Conservation (phyloP, 1,140 invertebrate species). For the Sycophaga agraensis region DNA sequence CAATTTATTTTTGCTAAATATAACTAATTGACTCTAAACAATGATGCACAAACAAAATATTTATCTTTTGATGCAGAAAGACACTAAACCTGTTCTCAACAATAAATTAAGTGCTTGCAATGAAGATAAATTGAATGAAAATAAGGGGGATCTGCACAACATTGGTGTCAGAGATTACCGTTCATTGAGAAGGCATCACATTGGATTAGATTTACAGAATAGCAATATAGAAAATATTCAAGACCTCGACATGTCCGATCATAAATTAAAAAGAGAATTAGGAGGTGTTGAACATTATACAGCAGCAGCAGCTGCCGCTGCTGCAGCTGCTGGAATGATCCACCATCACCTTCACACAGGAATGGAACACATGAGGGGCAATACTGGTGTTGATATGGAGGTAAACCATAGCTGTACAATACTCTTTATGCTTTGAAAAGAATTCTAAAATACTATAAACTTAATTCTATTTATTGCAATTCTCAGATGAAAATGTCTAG, state of each 20-base stretch:
- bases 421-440: background rate
- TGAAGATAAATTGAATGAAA: slow-evolving; percentile 22
- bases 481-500: slow-evolving; percentile 52
- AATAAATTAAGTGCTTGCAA: slow-evolving; percentile 18
- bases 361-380: slow-evolving; percentile 25
- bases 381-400: slow-evolving; percentile 25
- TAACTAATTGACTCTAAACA: no score
- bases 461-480: background rate
- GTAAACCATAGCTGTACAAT: no score
- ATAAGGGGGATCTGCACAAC: slow-evolving; percentile 11
- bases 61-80: slow-evolving; percentile 6
- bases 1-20: no score
- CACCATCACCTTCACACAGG: slow-evolving; percentile 27
- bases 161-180: slow-evolving; percentile 26
- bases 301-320: slow-evolving; percentile 22
- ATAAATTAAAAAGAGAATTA: slow-evolving; percentile 25
- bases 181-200: slow-evolving; percentile 24
- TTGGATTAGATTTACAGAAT: slow-evolving; percentile 27
- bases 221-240: slow-evolving; percentile 26
- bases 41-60: no score
- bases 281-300: slow-evolving; percentile 14
- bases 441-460: background rate
- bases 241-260: slow-evolving; percentile 21
- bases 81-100: slow-evolving; percentile 18
- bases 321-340: slow-evolving; percentile 27